These are phyloP conservation scores for Agonum fuliginosum DNA, from an alignment of 2,888 invertebrate species.

Conservation along the genomic window DNA sequence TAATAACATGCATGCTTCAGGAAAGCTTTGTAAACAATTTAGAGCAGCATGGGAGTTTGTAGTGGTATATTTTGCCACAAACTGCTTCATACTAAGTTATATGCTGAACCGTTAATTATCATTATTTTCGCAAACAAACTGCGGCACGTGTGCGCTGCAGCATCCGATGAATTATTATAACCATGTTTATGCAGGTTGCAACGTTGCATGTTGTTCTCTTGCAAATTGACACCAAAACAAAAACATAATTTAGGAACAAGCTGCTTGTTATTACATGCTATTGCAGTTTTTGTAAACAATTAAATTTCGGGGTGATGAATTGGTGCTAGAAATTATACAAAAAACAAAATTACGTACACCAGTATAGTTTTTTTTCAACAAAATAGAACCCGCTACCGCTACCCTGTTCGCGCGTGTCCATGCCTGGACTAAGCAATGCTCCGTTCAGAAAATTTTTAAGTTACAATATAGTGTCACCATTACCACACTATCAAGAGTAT, in stretches of 20 bases:
- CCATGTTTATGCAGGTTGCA: slow-evolving; percentile 27
- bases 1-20: too few relatives aligned
- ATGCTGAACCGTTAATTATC: slow-evolving; percentile 48
- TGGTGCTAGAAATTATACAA: too few relatives aligned
- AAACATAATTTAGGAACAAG: slow-evolving; percentile 39
- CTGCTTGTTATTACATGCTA: slow-evolving; percentile 26
- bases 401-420: too few relatives aligned
- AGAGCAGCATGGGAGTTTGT: too few relatives aligned
- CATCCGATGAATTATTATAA: slow-evolving; percentile 43
- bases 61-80: slow-evolving; percentile 20
- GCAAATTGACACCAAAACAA: slow-evolving; percentile 51
- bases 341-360: too few relatives aligned
- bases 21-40: too few relatives aligned
- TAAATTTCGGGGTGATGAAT: slow-evolving; percentile 10
- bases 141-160: slow-evolving; percentile 34
- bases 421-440: too few relatives aligned
- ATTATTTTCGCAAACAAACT: slow-evolving; percentile 46
- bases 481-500: too few relatives aligned
- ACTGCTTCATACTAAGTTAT: slow-evolving; percentile 29
- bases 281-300: slow-evolving; percentile 37
- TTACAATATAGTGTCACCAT: too few relatives aligned
- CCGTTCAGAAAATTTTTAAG: too few relatives aligned
- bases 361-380: too few relatives aligned
- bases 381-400: too few relatives aligned
- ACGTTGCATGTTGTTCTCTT: slow-evolving; percentile 24